phyloP scores from a whole-genome alignment of 1,140 invertebrate species.

The Asbolus verrucosus region DNA sequence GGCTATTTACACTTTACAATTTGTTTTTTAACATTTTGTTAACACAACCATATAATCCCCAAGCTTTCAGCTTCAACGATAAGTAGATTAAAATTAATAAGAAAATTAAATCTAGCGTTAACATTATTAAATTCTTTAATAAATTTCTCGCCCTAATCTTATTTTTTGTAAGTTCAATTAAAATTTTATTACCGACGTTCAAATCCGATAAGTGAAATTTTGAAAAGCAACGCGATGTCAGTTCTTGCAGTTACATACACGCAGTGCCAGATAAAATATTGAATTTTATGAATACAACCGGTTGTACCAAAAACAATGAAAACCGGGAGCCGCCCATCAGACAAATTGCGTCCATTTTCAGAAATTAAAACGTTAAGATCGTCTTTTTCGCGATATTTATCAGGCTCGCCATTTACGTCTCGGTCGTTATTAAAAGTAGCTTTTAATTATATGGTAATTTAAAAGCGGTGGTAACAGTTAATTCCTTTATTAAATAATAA shows the following conservation, averaged over 20 bases:
- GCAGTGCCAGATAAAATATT: slow-evolving; percentile 1
- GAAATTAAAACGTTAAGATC: slow-evolving; percentile 28
- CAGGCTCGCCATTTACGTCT: slow-evolving; percentile 16
- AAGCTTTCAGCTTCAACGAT: no score
- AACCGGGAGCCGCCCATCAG: slow-evolving; percentile 14
- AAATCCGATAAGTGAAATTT: no score
- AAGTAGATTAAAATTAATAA: no score
- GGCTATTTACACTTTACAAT: no score
- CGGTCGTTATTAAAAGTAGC: slow-evolving; percentile 23
- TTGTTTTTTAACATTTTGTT: no score
- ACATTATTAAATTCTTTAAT: no score
- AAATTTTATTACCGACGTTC: no score
- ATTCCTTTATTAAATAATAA: slow-evolving; percentile 33
- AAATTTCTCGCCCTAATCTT: no score
- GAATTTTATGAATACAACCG: slow-evolving; percentile 12
- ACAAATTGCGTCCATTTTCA: slow-evolving; percentile 31
- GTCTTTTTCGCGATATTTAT: slow-evolving; percentile 26
- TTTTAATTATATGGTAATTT: slow-evolving; percentile 35
- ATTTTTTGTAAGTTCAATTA: no score
- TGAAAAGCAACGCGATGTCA: slow-evolving; percentile 5
- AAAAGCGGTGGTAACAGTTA: slow-evolving; percentile 19
- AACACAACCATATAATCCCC: no score
- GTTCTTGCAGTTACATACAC: not conserved
- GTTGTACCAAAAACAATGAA: slow-evolving; percentile 16
- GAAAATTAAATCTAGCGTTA: no score